phyloP scores from a whole-genome alignment of 2,888 invertebrate genomes.

The Euphydryas editha region DNA sequence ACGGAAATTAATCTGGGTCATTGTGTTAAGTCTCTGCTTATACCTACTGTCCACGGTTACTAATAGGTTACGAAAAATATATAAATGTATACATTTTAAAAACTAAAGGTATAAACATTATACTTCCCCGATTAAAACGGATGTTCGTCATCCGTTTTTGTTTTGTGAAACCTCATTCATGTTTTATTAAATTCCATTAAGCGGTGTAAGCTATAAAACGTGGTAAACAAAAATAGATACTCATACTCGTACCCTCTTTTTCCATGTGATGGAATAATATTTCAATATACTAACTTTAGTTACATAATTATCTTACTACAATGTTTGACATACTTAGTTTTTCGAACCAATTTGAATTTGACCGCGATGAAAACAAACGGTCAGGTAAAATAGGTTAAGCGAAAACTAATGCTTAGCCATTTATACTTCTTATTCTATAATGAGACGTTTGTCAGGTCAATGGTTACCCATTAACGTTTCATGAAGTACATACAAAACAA shows the following conservation, averaged over 20 bases:
- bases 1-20: conserved; percentile 31
- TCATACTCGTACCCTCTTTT: no score
- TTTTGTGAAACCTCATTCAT: no score
- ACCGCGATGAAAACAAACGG: conserved; percentile 10
- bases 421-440: conserved; percentile 21
- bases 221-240: no score
- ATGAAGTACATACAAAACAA: conserved; percentile 6
- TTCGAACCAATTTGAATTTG: conserved; percentile 7
- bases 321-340: neutral
- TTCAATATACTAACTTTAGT: no score
- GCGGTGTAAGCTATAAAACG: no score
- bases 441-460: conserved; percentile 14
- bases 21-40: conserved; percentile 20
- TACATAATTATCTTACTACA: neutral
- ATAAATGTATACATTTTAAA: neutral
- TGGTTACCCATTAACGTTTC: conserved; percentile 1
- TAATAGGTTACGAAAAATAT: conserved; percentile 4
- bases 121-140: no score
- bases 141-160: no score
- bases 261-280: no score
- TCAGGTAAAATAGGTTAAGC: conserved; percentile 21
- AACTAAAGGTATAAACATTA: no score
- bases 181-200: no score
- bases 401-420: conserved; percentile 19
- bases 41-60: neutral